Evolutionary conservation across 2,888 invertebrate genomes (phyloP).

Genomic region (Volucella bombylans): DNA sequence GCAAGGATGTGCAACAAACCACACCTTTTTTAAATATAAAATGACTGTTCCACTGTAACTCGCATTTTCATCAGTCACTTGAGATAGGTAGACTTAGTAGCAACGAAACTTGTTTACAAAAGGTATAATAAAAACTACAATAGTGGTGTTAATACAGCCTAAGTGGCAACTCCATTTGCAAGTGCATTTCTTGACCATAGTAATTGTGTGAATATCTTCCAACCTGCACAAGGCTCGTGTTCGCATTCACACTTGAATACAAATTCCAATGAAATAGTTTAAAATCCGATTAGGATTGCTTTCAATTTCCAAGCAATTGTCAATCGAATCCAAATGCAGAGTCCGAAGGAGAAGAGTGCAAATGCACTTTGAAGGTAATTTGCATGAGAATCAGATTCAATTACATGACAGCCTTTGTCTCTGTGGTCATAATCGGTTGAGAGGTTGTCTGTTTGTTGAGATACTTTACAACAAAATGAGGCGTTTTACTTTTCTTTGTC

Average conservation of each 20-base stretch:
- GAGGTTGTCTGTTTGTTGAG: slow-evolving; percentile 69
- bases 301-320: slow-evolving; percentile 56
- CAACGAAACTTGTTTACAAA: too few species aligned
- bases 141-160: too few species aligned
- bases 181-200: slow-evolving; percentile 1
- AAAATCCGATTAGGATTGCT: slow-evolving; percentile 67
- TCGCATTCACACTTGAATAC: not conserved
- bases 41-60: too few species aligned
- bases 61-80: too few species aligned
- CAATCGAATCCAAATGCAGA: slow-evolving; percentile 30
- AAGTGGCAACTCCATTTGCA: not conserved
- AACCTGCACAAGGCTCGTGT: slow-evolving; percentile 6
- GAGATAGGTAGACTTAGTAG: too few species aligned
- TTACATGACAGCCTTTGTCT: slow-evolving; percentile 46
- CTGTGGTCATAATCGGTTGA: slow-evolving; percentile 66
- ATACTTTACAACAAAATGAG: slow-evolving; percentile 26
- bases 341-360: not conserved
- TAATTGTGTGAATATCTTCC: slow-evolving; percentile 33
- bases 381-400: slow-evolving; percentile 61
- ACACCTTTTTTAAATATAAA: too few species aligned
- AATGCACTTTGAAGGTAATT: slow-evolving; percentile 45
- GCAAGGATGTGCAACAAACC: too few species aligned
- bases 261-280: slow-evolving; percentile 4
- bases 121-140: too few species aligned
- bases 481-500: not conserved